Conservation (phyloP, 1,140 invertebrate species). For the Gonatopus flavifemur region DNA sequence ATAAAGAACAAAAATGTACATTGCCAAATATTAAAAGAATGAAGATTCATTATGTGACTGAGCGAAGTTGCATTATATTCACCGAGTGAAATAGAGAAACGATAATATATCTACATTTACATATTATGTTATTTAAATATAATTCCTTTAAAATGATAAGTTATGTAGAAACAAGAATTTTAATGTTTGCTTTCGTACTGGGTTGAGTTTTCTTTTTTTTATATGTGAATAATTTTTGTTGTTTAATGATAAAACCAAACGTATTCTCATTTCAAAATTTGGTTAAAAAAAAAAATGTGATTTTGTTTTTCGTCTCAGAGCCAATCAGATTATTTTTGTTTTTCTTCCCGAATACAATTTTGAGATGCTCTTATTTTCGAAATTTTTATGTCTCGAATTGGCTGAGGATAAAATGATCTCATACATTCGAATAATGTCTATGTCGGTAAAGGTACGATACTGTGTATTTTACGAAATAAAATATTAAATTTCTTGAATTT, state of each 20-base stretch:
- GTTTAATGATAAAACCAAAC: too few relatives aligned
- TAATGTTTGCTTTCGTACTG: background rate
- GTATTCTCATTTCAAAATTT: too few relatives aligned
- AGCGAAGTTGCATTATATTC: too few relatives aligned
- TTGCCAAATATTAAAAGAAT: conserved; percentile 13
- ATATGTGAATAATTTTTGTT: too few relatives aligned
- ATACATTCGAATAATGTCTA: conserved; percentile 7
- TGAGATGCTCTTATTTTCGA: conserved; percentile 1
- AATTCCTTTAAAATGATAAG: background rate
- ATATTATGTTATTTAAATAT: conserved; percentile 3
- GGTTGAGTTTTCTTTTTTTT: too few relatives aligned
- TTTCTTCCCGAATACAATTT: too few relatives aligned
- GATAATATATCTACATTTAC: background rate
- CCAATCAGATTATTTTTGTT: too few relatives aligned
- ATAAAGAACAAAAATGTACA: conserved; percentile 15
- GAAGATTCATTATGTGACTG: conserved; percentile 3
- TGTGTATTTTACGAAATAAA: conserved; percentile 3
- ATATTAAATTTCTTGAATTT: conserved; percentile 9
- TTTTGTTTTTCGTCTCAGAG: too few relatives aligned
- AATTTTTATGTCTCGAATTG: conserved; percentile 16
- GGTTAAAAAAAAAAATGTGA: too few relatives aligned
- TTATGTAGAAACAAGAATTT: background rate
- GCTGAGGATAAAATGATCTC: conserved; percentile 5
- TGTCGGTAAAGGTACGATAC: conserved; percentile 1
- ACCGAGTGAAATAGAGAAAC: background rate